Evolutionary conservation across 2,888 invertebrate species (phyloP).

Genomic region (Melolontha melolontha): DNA sequence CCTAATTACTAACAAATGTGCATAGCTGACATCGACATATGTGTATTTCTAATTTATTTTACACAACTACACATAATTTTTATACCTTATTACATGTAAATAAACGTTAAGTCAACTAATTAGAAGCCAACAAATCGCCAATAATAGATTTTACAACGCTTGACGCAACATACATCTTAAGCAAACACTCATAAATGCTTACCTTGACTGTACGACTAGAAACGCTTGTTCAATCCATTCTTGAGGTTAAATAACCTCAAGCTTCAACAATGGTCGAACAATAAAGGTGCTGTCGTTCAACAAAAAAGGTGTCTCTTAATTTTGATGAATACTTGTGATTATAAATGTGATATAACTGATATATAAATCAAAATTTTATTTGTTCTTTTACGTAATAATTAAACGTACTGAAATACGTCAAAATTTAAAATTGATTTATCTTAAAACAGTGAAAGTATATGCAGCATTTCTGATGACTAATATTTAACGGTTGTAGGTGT

Average conservation of each 20-base stretch:
- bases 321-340: no score
- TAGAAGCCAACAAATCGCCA: background rate
- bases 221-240: constrained; percentile 20
- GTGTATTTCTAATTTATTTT: no score
- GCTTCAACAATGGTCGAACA: constrained; percentile 25
- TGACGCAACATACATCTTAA: constrained; percentile 19
- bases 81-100: no score
- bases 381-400: no score
- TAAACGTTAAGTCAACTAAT: no score
- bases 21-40: no score
- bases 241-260: constrained; percentile 29
- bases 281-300: constrained; percentile 9
- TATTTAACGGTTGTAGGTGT: constrained; percentile 13
- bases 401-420: no score
- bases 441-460: constrained; percentile 25
- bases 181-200: constrained; percentile 3
- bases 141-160: background rate
- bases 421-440: no score
- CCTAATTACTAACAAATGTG: no score
- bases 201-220: constrained; percentile 29
- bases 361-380: no score
- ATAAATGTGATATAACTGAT: no score
- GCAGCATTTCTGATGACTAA: constrained; percentile 19
- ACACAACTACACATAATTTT: no score
- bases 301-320: constrained; percentile 8